Base-by-base conservation (phyloP, 2,113 vertebrate species). In the Calidris pugnax region DNA sequence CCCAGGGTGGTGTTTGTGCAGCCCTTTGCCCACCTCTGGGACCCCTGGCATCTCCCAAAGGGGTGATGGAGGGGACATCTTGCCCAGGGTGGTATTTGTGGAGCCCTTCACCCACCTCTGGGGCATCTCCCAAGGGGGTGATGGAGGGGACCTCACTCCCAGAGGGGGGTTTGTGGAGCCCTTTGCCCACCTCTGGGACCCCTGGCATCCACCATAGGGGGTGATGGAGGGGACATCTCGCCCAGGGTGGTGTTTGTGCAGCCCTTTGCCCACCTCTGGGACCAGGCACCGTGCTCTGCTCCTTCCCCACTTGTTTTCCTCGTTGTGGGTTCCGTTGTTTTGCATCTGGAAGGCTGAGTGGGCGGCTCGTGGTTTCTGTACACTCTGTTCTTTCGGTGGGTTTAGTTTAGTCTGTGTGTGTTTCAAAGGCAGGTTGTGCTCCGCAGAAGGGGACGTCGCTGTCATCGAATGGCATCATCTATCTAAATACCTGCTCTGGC, bases 61-160 rank as follows among this genome's bases (percentile, higher is more conserved):
- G 22, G 68, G 26, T 62, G 57, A 12, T 5, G 2, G 0, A 0
- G 39, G 72, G 47, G 15, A 26, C 63, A 3, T 1, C 14, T 20
- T 19, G 14, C 35, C 50, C 4, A 2, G 27, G 72, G 28, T 41
- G 55, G 21, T 66, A n/a, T 41, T 86, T 77, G 39, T 47, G 41
- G n/a, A 92, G n/a, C 80, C 59, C 64, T 85, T 74, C 2, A 21
- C 47, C 47, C 47, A 47, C 47, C 47, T 47, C 56, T 35, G 64
- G 39, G n/a, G 43, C 23, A 88, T 16, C 71, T 45, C 26, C 60
- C 6, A 6, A 39, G 32, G 8, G 21, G 67, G 24, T 66, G 56
- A 11, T 5, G 2, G 0, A 0, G 39, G 79, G 50, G 13, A 26
- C 59, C 2, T 1, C 14, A 14, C 4, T 7, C 35, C 57, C 4